phyloP scores from a whole-genome alignment of 2,888 invertebrate species.

The Stenchaetothrips biformis region DNA sequence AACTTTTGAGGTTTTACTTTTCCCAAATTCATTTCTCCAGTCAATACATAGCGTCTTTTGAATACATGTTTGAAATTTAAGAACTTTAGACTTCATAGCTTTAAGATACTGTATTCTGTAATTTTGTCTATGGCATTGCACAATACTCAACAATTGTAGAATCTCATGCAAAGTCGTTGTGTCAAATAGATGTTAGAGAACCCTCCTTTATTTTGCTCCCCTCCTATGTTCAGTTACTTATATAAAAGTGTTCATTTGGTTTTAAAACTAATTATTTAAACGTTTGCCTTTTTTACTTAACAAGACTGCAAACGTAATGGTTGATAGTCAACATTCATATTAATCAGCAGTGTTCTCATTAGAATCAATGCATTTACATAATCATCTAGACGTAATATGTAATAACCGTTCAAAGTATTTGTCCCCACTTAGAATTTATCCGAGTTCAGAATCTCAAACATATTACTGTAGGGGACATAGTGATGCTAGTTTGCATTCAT shows the following conservation, averaged over 20 bases:
- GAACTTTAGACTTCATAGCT: constrained; percentile 15
- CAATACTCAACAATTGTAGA: constrained; percentile 1
- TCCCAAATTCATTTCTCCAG: neutral
- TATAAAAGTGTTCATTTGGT: constrained; percentile 11
- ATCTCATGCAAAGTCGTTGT: neutral
- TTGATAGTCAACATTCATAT: neutral
- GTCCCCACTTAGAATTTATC: neutral
- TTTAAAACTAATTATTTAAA: neutral
- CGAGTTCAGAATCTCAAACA: neutral
- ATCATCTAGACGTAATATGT: neutral
- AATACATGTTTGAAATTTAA: constrained; percentile 13
- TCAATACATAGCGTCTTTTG: neutral
- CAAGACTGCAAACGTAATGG: constrained; percentile 14
- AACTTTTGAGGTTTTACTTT: neutral
- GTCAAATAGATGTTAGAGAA: neutral
- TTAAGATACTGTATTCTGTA: constrained; percentile 6
- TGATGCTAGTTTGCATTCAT: neutral
- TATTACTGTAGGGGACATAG: neutral
- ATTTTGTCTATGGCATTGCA: constrained; percentile 1
- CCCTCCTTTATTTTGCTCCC: neutral
- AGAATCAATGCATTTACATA: constrained; percentile 5
- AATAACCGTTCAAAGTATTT: neutral
- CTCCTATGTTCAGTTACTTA: neutral
- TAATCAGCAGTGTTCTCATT: neutral
- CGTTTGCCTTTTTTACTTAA: constrained; percentile 19